Base-by-base conservation (phyloP, 2,888 invertebrate genomes). In the Tiliacea citrago region DNA sequence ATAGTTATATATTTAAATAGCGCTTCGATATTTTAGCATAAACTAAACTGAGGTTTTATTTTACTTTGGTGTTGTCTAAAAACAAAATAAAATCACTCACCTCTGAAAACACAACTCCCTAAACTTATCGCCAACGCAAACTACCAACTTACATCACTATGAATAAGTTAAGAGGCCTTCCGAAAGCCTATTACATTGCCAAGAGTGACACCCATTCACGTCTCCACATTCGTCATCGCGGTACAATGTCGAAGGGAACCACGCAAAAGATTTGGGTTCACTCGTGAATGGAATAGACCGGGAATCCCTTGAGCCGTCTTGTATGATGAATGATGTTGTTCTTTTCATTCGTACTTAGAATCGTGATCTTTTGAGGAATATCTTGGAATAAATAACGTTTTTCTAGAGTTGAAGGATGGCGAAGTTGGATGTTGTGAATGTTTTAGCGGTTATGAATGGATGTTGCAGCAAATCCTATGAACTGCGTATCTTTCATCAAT, bases 301-400 rank as follows among this genome's bases (percentile, higher is more conserved):
- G 83, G 89, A 93, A 94, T 95, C 95, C 94, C 94, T 93, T 94
- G 94, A 95, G 94, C 94, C 91, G 88, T 86, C 86, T 76, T 68
- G 90, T 86, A 92, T 95, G 95, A 95, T 95, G 93, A 94, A 95
- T 95, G 94, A 92, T 94, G 94, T 94, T 94, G 93, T 95, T 94
- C 94, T 93, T 92, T 93, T 92, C 93, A 93, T 91, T 92, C 93
- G 92, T 92, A 92, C 93, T 93, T 93, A 93, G 90, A 88, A 89
- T 87, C 90, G 88, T 91, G 92, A 93, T 93, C 93, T 92, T 86
- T 89, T 86, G 86, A 84, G 87, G 86, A 90, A 90, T 89, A 83
- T 88, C 81, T 76, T 58, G 60, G 83, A 87, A 87, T 88, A 88
- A 84, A 88, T 88, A 86, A 81, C 60, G 82, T 78, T 79, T 82